These are phyloP conservation scores for Clarias gariepinus DNA, from an alignment of 2,113 vertebrate genomes.

Conservation along the genomic window DNA sequence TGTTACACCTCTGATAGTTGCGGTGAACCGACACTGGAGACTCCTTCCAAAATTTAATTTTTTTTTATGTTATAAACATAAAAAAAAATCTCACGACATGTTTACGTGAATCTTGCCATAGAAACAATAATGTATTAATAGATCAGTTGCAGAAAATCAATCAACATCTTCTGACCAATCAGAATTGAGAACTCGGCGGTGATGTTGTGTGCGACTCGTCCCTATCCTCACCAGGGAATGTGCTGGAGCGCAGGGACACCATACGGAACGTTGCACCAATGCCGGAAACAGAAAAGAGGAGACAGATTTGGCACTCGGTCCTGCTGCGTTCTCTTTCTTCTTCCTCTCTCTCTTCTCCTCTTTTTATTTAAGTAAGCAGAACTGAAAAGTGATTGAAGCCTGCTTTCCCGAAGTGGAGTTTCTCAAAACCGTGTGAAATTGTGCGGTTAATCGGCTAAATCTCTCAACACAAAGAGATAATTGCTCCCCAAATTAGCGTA, in stretches of 20 bases:
- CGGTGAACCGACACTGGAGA: not conserved
- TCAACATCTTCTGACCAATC: not conserved
- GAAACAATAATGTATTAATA: not conserved
- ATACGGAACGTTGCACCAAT: not conserved
- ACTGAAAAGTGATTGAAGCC: constrained; percentile 86
- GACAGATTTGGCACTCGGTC: not conserved
- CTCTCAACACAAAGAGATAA: constrained; percentile 99
- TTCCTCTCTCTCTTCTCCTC: not conserved
- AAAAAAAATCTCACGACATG: not conserved
- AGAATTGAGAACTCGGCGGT: not conserved
- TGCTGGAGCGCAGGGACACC: not conserved
- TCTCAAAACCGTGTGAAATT: constrained; percentile 98
- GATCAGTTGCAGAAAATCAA: not conserved
- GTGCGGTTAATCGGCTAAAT: constrained; percentile 99
- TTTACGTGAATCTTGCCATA: not conserved
- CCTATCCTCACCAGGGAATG: not conserved
- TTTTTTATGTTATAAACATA: not conserved
- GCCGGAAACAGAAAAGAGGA: not conserved
- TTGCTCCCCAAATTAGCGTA: constrained; percentile 99
- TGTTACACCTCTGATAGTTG: not conserved
- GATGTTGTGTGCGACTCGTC: not conserved
- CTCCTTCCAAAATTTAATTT: not conserved
- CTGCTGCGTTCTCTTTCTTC: not conserved
- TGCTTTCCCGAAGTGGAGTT: constrained; percentile 85
- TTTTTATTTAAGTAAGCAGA: constrained; percentile 12